Conservation (phyloP, 2,888 invertebrate genomes). For the Bruchidius siliquastri region DNA sequence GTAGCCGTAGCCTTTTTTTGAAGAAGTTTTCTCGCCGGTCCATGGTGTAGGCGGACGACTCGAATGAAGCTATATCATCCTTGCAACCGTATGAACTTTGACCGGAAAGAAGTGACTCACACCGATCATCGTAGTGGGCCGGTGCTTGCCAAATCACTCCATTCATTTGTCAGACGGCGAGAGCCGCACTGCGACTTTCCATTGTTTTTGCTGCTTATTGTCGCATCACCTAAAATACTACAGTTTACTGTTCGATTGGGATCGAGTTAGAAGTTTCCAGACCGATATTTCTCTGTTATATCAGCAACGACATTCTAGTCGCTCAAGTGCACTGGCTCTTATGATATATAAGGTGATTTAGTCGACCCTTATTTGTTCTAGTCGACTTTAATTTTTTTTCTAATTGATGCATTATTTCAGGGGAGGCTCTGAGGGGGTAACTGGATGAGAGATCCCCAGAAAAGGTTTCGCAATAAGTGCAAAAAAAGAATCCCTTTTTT, state of each 20-base stretch:
- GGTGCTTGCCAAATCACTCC: not conserved
- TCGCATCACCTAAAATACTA: not conserved
- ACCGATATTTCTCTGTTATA: not conserved
- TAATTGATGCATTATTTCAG: too few species aligned
- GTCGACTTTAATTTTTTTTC: too few species aligned
- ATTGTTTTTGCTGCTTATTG: not conserved
- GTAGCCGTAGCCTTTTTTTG: too few species aligned
- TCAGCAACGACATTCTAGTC: not conserved
- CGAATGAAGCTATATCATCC: not conserved
- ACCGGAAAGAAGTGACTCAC: not conserved
- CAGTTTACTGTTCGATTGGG: not conserved
- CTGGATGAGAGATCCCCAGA: too few species aligned
- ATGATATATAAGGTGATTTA: too few species aligned
- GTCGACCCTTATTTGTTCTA: too few species aligned
- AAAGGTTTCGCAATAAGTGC: too few species aligned
- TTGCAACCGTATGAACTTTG: not conserved
- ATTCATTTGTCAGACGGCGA: not conserved
- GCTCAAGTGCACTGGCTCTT: too few species aligned
- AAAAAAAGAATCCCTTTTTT: too few species aligned
- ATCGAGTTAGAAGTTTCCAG: not conserved
- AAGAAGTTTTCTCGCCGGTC: too few species aligned
- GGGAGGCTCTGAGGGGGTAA: too few species aligned
- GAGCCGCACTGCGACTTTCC: not conserved
- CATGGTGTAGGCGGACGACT: not conserved
- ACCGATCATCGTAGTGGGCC: not conserved